These are phyloP conservation scores for Drosophila histrio DNA, from an alignment of 2,888 invertebrate genomes.

Conservation along the genomic window DNA sequence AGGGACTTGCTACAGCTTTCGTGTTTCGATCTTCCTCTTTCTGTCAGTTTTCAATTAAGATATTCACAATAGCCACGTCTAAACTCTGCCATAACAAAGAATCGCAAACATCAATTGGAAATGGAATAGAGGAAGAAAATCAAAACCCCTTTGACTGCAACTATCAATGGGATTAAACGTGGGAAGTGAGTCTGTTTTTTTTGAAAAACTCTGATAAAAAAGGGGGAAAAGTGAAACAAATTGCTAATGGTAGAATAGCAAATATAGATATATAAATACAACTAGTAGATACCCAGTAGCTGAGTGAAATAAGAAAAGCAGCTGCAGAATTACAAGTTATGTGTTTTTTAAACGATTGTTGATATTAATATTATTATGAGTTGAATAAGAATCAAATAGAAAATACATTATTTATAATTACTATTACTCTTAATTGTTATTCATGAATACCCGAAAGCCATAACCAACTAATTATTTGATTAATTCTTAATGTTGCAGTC, in stretches of 20 bases:
- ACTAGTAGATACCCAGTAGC: neutral
- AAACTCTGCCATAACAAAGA: constrained; percentile 17
- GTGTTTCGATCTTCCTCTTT: neutral
- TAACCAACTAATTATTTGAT: constrained; percentile 2
- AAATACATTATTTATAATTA: too few relatives aligned
- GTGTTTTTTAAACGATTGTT: neutral
- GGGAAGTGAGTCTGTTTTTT: neutral
- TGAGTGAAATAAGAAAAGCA: neutral
- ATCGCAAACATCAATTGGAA: neutral
- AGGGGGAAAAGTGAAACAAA: neutral
- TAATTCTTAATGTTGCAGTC: neutral
- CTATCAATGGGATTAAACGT: constrained; percentile 4
- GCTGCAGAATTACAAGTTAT: neutral
- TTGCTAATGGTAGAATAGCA: neutral
- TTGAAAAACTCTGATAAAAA: neutral
- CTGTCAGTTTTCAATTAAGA: constrained; percentile 31
- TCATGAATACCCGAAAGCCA: too few relatives aligned
- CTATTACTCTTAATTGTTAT: too few relatives aligned
- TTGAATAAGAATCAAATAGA: neutral
- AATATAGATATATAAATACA: neutral
- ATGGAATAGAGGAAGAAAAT: constrained; percentile 6
- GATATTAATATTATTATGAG: neutral
- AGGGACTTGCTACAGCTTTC: neutral
- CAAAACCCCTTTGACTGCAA: neutral
- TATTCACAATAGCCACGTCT: constrained; percentile 20